These are phyloP conservation scores for Scaeva pyrastri DNA, from an alignment of 2,888 invertebrate genomes.

Conservation along the genomic window DNA sequence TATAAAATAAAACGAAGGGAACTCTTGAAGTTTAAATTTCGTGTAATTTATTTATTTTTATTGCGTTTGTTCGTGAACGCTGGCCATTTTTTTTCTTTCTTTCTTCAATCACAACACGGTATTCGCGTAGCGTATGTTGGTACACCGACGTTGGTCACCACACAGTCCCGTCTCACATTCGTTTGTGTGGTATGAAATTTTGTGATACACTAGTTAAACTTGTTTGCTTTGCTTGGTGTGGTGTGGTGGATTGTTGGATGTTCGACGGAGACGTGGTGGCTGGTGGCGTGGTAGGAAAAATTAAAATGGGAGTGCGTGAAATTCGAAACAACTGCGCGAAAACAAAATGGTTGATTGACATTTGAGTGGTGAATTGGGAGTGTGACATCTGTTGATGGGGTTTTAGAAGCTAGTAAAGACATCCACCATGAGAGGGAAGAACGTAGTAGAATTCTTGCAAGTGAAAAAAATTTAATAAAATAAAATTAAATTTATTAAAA, in stretches of 20 bases:
- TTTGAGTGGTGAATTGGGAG: slow-evolving; percentile 20
- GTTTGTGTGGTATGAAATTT: slow-evolving; percentile 66
- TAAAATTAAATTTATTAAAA: too few relatives aligned
- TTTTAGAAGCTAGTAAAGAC: background rate
- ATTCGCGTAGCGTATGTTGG: slow-evolving; percentile 69
- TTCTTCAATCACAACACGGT: slow-evolving; percentile 67
- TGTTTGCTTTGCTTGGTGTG: background rate
- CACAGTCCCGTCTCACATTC: slow-evolving; percentile 73
- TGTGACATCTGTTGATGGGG: slow-evolving; percentile 49
- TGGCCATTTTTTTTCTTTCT: slow-evolving; percentile 71
- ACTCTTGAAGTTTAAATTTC: slow-evolving; percentile 40
- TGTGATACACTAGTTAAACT: slow-evolving; percentile 36
- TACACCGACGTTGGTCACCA: slow-evolving; percentile 74
- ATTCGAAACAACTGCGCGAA: slow-evolving; percentile 62
- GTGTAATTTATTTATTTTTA: slow-evolving; percentile 45
- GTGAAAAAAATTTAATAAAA: too few relatives aligned
- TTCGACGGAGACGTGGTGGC: slow-evolving; percentile 17
- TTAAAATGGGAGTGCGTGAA: slow-evolving; percentile 27
- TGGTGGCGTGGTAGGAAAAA: slow-evolving; percentile 46
- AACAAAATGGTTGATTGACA: slow-evolving; percentile 70
- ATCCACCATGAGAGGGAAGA: background rate
- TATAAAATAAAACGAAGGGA: slow-evolving; percentile 43
- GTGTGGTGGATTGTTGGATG: background rate
- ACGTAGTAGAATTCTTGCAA: background rate
- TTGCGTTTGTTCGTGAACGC: slow-evolving; percentile 73